Conservation (phyloP, 2,113 vertebrate species). For the Vidua macroura region DNA sequence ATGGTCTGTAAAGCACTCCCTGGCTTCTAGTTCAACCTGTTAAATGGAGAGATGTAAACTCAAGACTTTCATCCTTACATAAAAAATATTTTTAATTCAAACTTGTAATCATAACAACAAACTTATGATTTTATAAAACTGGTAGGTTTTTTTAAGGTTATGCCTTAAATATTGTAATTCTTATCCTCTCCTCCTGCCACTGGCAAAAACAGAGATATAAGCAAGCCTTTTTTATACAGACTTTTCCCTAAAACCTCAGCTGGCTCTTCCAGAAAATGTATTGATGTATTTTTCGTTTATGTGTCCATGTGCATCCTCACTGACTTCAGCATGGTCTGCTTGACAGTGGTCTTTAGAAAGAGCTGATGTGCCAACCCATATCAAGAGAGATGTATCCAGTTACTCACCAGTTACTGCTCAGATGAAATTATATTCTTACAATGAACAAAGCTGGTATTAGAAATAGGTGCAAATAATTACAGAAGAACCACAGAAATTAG, state of each 20-base stretch:
- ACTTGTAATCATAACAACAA: neutral
- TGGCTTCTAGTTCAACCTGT: neutral
- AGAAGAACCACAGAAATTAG: neutral
- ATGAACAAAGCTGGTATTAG: neutral
- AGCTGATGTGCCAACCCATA: neutral
- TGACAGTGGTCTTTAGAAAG: neutral
- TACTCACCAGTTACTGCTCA: neutral
- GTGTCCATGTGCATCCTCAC: neutral
- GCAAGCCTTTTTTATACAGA: neutral
- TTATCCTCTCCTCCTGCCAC: neutral
- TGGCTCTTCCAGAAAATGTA: neutral
- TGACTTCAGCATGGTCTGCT: neutral
- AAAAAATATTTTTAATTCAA: neutral
- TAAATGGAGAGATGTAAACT: neutral
- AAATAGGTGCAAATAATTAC: neutral
- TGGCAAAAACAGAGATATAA: neutral
- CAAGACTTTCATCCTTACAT: neutral
- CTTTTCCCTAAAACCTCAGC: neutral
- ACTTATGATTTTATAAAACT: neutral
- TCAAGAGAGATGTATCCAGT: neutral
- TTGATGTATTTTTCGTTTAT: neutral
- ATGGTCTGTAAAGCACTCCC: neutral
- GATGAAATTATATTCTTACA: neutral
- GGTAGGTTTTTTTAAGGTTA: neutral
- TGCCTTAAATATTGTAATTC: neutral